Evolutionary conservation across 2,888 invertebrate genomes (phyloP).

Genomic region (Schizaphis graminum): DNA sequence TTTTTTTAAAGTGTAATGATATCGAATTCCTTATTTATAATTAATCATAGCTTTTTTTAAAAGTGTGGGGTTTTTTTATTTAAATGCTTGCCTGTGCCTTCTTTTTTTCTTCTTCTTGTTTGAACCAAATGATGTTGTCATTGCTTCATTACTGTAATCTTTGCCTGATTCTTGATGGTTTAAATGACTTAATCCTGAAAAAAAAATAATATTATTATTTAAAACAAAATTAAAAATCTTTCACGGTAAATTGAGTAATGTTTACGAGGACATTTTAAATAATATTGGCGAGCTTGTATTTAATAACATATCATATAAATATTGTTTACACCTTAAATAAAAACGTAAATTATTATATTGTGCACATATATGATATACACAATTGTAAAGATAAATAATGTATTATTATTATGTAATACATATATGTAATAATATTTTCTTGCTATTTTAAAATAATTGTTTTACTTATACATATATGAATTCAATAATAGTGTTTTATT

Average conservation of each 20-base stretch:
- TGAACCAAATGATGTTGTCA: constrained; percentile 79
- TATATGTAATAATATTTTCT: neutral
- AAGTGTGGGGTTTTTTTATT: constrained; percentile 49
- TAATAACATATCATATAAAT: neutral
- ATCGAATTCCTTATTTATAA: neutral
- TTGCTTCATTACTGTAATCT: constrained; percentile 86
- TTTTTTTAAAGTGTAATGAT: neutral
- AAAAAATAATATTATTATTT: neutral
- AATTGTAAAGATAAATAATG: neutral
- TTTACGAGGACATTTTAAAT: neutral
- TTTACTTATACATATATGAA: neutral
- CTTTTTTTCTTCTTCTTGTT: constrained; percentile 96
- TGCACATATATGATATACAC: neutral
- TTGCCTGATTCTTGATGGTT: constrained; percentile 81
- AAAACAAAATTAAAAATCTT: neutral
- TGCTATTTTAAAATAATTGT: neutral
- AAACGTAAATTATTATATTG: neutral
- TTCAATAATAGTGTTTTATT: neutral
- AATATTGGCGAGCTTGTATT: neutral
- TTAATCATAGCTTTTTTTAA: neutral
- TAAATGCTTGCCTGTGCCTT: constrained; percentile 83
- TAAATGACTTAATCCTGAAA: constrained; percentile 80
- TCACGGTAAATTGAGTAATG: neutral
- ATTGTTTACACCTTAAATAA: neutral
- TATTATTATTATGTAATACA: neutral